Percentiles rank a stretch among this genome's conserved stretches.
Evolutionary conservation across 2,797 vertebrate species (phyloP).

Genomic region (Syngnathus acus): DNA sequence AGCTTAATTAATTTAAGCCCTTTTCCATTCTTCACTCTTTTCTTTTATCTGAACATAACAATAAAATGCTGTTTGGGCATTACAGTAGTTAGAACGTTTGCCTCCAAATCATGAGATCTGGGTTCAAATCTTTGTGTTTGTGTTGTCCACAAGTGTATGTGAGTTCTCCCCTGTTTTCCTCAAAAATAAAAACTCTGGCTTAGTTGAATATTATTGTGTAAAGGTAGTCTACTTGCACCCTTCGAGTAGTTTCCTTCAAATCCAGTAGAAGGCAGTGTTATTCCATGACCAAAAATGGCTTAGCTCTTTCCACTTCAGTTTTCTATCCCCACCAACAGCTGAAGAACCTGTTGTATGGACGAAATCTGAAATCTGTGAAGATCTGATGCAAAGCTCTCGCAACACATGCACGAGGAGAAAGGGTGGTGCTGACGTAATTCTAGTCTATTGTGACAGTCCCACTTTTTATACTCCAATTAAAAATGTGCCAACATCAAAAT

Average conservation of each 20-base stretch:
- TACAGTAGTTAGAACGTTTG: neutral
- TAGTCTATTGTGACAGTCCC: neutral
- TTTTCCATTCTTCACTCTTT: neutral
- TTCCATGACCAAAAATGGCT: slow-evolving; percentile 14
- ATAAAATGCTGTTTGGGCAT: neutral
- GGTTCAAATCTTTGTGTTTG: neutral
- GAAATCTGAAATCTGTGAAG: slow-evolving; percentile 8
- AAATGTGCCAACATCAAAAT: neutral
- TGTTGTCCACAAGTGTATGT: neutral
- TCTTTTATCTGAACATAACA: no score
- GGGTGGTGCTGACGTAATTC: slow-evolving; percentile 14
- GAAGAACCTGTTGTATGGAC: slow-evolving; percentile 33
- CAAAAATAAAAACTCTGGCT: neutral
- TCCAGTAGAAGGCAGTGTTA: slow-evolving; percentile 58
- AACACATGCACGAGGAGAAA: slow-evolving; percentile 3
- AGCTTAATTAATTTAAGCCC: neutral
- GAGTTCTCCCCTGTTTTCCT: neutral
- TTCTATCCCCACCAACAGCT: slow-evolving; percentile 23
- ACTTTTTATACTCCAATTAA: slow-evolving; percentile 20
- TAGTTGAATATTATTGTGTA: neutral
- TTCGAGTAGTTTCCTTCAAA: neutral
- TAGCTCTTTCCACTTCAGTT: neutral
- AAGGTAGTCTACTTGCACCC: neutral
- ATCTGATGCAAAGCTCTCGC: slow-evolving; percentile 30
- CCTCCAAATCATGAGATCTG: neutral